Base-by-base conservation (phyloP, 2,113 vertebrate genomes). In the Anser cygnoides region DNA sequence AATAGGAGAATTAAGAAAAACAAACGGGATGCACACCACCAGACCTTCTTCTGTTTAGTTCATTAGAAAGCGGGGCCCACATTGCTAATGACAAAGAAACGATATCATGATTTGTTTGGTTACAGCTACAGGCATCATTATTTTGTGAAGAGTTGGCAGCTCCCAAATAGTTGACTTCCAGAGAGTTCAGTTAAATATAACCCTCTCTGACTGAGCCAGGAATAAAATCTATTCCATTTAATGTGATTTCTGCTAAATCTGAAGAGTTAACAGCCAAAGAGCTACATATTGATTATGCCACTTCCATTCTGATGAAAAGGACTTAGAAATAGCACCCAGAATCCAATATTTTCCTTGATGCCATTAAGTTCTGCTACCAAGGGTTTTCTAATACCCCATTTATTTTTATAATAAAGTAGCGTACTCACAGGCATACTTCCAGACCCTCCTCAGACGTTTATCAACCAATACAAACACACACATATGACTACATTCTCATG, bases 241-340 rank as follows among this genome's bases (percentile, higher is more conserved):
- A 92, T n/a, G 75, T 90, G 68, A 94, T 89, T 90, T 96, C 90
- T 78, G 93, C 52, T 92, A 92, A 85, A 93, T 89, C 61, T 94
- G 65, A 88, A 78, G 79, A 88, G 82, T 88, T 92, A 94, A 90
- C 75, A 88, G 72, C 52, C 82, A 75, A 93, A 96, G 61, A 96
- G 85, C 73, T 92, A 88, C 57, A 44, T 93, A 96, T 96, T 81
- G 93, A 96, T 93, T 90, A 94, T 41, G 75, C 37, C 82, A 83
- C 82, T 90, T 93, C 65, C 61, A 72, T 94, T 88, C 85, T 49
- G 57, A 94, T 37, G 29, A 59, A 81, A 87, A 89, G 2, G 1
- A 81, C 76, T 84, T 90, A 1, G 4, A 86, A 90, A 92, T 33
- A 87, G 83, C 83, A 93, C 43, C 68, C 29, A 74, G 46, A 70